Evolutionary conservation across 2,113 vertebrate genomes (phyloP).

Genomic region (Lynx canadensis): DNA sequence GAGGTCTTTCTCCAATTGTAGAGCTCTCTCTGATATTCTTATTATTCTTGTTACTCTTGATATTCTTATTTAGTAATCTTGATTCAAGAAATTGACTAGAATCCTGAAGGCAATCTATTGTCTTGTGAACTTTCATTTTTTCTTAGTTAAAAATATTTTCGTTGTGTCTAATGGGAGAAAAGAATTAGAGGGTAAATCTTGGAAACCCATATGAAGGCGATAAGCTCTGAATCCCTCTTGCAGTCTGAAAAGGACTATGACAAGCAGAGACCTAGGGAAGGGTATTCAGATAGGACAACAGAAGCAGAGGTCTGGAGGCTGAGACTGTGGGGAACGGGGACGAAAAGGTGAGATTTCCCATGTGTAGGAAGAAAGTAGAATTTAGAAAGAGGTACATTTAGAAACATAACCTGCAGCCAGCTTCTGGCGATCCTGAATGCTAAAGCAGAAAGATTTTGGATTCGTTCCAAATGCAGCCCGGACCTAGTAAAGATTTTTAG

Average conservation of each 20-base stretch:
- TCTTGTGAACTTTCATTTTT: not conserved
- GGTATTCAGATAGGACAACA: not conserved
- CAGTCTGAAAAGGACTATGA: not conserved
- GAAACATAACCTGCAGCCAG: not conserved
- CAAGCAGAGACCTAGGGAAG: not conserved
- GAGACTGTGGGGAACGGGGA: not conserved
- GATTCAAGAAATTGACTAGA: not conserved
- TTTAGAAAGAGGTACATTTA: slow-evolving; percentile 32
- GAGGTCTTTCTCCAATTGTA: not conserved
- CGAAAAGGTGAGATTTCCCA: not conserved
- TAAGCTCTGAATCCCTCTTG: not conserved
- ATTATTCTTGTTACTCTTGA: not conserved
- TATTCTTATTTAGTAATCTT: not conserved
- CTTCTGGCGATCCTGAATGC: not conserved
- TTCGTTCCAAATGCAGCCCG: not conserved
- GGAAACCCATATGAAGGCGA: not conserved
- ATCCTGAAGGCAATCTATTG: not conserved
- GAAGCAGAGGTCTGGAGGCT: not conserved
- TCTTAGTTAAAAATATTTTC: not conserved
- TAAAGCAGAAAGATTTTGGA: not conserved
- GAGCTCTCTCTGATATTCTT: slow-evolving; percentile 30
- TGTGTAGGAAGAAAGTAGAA: not conserved
- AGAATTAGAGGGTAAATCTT: not conserved
- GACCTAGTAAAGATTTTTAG: slow-evolving; percentile 29
- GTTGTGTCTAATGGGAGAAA: not conserved